These are phyloP conservation scores for Drosophila subquinaria DNA, from an alignment of 2,888 invertebrate species.

Conservation along the genomic window DNA sequence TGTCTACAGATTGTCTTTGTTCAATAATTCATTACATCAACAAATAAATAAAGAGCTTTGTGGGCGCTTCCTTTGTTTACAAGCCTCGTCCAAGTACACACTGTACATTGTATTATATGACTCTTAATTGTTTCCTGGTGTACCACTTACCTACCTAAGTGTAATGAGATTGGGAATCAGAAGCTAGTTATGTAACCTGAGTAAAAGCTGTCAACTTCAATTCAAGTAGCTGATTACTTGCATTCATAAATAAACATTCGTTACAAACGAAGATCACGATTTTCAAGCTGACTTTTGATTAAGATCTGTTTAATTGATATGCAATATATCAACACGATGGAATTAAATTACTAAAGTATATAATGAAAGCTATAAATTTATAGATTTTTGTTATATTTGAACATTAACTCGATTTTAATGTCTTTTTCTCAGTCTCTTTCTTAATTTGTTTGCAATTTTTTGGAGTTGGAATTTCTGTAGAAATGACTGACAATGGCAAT, in stretches of 20 bases:
- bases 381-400: not conserved
- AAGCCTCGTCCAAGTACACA: slow-evolving; percentile 6
- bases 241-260: slow-evolving; percentile 11
- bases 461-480: slow-evolving; percentile 30
- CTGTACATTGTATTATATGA: slow-evolving; percentile 1
- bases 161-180: slow-evolving; percentile 2
- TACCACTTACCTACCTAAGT: slow-evolving; percentile 18
- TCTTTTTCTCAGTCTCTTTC: slow-evolving; percentile 12
- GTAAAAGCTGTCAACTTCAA: slow-evolving; percentile 3
- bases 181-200: slow-evolving; percentile 6
- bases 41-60: slow-evolving; percentile 29
- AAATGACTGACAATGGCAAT: slow-evolving; percentile 40
- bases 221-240: slow-evolving; percentile 7
- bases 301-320: slow-evolving; percentile 4
- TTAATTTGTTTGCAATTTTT: slow-evolving; percentile 6
- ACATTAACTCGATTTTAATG: slow-evolving; percentile 4
- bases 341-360: not conserved
- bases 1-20: slow-evolving; percentile 54
- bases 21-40: slow-evolving; percentile 39
- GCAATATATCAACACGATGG: not conserved
- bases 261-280: slow-evolving; percentile 1
- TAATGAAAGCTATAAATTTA: not conserved
- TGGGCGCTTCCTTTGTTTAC: slow-evolving; percentile 46
- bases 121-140: slow-evolving; percentile 30
- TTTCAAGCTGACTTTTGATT: slow-evolving; percentile 2